phyloP scores from a whole-genome alignment of 2,797 vertebrate genomes.

The Pteronotus mesoamericanus region DNA sequence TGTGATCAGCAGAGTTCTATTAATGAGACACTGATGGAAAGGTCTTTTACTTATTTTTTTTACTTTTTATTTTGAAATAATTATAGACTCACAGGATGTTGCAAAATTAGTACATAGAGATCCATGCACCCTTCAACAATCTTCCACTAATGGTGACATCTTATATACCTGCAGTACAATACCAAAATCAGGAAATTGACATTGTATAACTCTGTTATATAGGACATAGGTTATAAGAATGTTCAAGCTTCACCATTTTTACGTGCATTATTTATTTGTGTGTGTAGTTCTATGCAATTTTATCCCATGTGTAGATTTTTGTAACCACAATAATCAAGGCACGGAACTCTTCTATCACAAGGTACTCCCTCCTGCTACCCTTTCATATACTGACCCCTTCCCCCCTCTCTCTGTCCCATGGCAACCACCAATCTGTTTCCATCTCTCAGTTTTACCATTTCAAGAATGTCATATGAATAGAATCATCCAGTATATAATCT shows the following conservation, averaged over 20 bases:
- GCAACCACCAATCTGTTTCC: neutral
- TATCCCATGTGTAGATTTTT: neutral
- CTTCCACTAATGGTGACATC: neutral
- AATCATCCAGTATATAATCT: neutral
- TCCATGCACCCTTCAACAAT: neutral
- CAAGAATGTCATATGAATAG: neutral
- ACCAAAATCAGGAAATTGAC: neutral
- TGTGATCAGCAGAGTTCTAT: neutral
- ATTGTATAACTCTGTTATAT: neutral
- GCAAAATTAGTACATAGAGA: neutral
- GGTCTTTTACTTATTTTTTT: neutral
- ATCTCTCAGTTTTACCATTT: neutral
- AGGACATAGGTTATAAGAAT: neutral
- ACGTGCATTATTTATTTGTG: neutral
- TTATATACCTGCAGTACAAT: neutral
- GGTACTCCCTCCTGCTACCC: neutral
- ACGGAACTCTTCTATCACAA: neutral
- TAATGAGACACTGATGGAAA: neutral
- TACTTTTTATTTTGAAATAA: conserved; percentile 31
- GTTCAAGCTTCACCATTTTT: neutral
- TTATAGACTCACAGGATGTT: neutral
- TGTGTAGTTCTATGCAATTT: neutral
- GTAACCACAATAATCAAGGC: neutral
- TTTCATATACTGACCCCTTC: neutral
- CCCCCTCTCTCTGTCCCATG: neutral